A percentile compares a stretch with the other conserved stretches of the same genome.
Conservation (phyloP, 1,140 invertebrate species). For the Pogonomyrmex barbatus region DNA sequence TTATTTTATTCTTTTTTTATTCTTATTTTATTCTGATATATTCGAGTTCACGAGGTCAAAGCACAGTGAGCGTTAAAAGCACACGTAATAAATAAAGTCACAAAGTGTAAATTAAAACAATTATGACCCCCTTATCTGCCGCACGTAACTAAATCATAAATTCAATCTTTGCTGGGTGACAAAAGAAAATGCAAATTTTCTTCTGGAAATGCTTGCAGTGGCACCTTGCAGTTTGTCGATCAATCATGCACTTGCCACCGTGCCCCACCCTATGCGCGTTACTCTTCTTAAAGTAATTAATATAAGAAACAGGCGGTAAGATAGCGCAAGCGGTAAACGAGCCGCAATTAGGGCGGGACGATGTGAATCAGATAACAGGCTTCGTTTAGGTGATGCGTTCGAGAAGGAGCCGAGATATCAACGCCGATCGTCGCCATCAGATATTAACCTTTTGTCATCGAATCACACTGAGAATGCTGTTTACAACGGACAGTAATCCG, state of each 20-base stretch:
- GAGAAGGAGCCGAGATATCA: slow-evolving; percentile 5
- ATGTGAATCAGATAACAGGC: slow-evolving; percentile 36
- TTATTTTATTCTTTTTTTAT: slow-evolving; percentile 3
- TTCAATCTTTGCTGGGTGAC: slow-evolving; percentile 40
- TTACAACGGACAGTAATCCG: slow-evolving; percentile 34
- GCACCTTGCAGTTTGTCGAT: slow-evolving; percentile 51
- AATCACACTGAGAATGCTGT: slow-evolving; percentile 12
- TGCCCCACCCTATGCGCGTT: slow-evolving; percentile 46
- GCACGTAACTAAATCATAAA: slow-evolving; percentile 56
- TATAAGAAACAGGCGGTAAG: slow-evolving; percentile 59
- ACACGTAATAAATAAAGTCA: slow-evolving; percentile 50
- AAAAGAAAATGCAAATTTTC: slow-evolving; percentile 60
- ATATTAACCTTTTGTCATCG: slow-evolving; percentile 39
- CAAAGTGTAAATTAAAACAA: slow-evolving; percentile 59
- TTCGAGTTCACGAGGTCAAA: background rate
- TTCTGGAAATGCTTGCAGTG: slow-evolving; percentile 45
- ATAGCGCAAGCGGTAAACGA: slow-evolving; percentile 50
- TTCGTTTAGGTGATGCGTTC: background rate
- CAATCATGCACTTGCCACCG: slow-evolving; percentile 54
- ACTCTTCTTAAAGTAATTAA: slow-evolving; percentile 58
- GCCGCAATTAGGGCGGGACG: slow-evolving; percentile 62
- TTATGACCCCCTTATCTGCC: slow-evolving; percentile 25
- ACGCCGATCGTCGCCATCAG: background rate
- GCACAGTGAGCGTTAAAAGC: background rate
- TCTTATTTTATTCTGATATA: no score